Evolutionary conservation across 2,797 vertebrate genomes (phyloP).

Genomic region (Tauraco hartlaubi): DNA sequence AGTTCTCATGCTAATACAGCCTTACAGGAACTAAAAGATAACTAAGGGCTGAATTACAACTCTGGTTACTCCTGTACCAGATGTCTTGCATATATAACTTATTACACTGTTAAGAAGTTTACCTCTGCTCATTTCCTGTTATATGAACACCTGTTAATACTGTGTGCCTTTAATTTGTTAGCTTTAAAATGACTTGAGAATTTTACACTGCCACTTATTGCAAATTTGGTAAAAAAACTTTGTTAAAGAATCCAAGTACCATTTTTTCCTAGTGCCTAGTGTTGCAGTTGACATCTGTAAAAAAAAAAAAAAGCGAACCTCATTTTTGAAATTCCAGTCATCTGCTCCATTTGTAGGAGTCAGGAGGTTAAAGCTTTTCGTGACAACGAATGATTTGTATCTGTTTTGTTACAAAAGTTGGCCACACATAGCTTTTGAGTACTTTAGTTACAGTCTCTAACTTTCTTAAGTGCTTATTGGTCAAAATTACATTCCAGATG

Average conservation of each 20-base stretch:
- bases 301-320: conserved; percentile 14
- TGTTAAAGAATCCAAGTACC: conserved; percentile 19
- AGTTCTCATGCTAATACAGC: conserved; percentile 53
- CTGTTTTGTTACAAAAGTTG: conserved; percentile 28
- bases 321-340: conserved; percentile 62
- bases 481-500: conserved; percentile 56
- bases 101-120: conserved; percentile 67
- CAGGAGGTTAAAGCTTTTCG: conserved; percentile 39
- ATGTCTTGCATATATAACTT: conserved; percentile 45
- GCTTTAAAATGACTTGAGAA: conserved; percentile 68
- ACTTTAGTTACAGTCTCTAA: conserved; percentile 35
- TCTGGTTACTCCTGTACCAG: conserved; percentile 59
- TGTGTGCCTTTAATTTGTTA: conserved; percentile 76
- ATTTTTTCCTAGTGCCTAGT: conserved; percentile 39
- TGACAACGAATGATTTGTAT: conserved; percentile 27
- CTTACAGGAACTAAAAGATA: conserved; percentile 56
- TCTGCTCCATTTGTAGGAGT: conserved; percentile 69
- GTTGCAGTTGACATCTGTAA: conserved; percentile 25
- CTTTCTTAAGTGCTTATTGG: conserved; percentile 44
- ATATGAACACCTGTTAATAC: conserved; percentile 55
- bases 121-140: conserved; percentile 55
- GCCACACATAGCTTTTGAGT: conserved; percentile 13
- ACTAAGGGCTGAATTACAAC: conserved; percentile 70
- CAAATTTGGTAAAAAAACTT: conserved; percentile 54
- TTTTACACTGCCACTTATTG: conserved; percentile 72